Evolutionary conservation across 2,113 vertebrate species (phyloP), one percentile per base, ranked within the genome.

Genomic region (Ginglymostoma cirratum): DNA sequence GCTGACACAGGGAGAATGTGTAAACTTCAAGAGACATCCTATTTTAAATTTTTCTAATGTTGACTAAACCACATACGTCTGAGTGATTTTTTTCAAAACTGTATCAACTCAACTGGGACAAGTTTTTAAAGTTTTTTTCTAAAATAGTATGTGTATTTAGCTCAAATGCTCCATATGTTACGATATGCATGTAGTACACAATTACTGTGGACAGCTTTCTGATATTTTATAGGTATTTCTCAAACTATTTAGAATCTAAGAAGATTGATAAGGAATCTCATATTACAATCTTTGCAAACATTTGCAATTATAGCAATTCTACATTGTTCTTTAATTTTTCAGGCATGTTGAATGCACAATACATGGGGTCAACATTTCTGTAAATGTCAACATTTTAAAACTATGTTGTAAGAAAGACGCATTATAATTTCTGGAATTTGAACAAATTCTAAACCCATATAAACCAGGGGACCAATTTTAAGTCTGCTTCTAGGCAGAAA

Each of bases 401-500:
- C 55, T 61, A 61, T 61, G 55, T 61, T 61, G 55, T 61, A 61
- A 10, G 55, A 61, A 61, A 61, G 55, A 61, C 10, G 12, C 55
- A 12, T 61, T 61, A 61, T 61, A 10, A 10, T 61, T 61, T 61
- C 55, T 61, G 55, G 55, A 61, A 61, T 61, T 61, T 12, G 10
- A 12, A 61, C 55, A 61, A 61, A 61, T 27, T 27, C 69, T 48
- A 48, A 19, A 45, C 1, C 3, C 24, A 14, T 10, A 34, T 12
- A 92, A 92, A 34, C 0, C 27, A 92, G 19, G 30, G 30, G 52
- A 5, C 65, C 55, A n/a, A 65, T 92, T n/a, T 92, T 27, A 45
- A 95, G 52, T 65, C 1, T 94, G 87, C 0, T 96, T 93, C 96
- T 80, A 96, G 45, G 23, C 17, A 96, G 95, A 94, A 96, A 94